A percentile compares a stretch with the other conserved stretches of the same genome.
phyloP scores from a whole-genome alignment of 2,888 invertebrate species.

The Scaptomyza parva region DNA sequence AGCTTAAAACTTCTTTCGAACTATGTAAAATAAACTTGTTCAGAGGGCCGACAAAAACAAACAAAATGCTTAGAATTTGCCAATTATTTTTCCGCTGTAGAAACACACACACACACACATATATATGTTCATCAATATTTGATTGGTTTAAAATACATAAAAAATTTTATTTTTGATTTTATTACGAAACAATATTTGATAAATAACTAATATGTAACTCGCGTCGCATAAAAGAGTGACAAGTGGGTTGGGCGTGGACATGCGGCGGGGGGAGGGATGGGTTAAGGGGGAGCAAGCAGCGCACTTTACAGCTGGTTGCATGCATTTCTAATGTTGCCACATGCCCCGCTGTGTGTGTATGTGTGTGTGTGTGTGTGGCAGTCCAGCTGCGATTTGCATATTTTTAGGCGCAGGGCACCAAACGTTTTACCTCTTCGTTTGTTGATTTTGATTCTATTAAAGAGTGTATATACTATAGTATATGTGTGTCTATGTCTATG shows the following conservation, averaged over 20 bases:
- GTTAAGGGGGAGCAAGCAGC: neutral
- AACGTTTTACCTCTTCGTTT: conserved; percentile 7
- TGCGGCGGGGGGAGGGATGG: too few species aligned
- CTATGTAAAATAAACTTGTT: neutral
- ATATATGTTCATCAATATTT: conserved; percentile 55
- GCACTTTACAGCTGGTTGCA: conserved; percentile 57
- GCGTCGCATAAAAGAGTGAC: too few species aligned
- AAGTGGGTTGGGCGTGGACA: too few species aligned
- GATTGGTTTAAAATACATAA: conserved; percentile 57
- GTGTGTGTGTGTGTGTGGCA: conserved; percentile 6
- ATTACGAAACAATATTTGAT: conserved; percentile 51
- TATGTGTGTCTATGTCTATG: neutral
- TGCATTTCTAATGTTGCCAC: conserved; percentile 64
- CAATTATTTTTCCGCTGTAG: conserved; percentile 35
- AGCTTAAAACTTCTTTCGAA: neutral
- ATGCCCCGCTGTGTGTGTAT: too few species aligned
- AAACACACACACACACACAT: conserved; percentile 21
- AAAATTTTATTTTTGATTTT: conserved; percentile 71
- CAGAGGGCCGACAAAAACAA: conserved; percentile 48
- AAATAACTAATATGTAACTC: conserved; percentile 57
- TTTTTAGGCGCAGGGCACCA: conserved; percentile 62
- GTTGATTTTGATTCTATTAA: conserved; percentile 64
- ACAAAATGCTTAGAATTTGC: conserved; percentile 67
- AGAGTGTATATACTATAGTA: conserved; percentile 29
- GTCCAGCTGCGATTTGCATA: conserved; percentile 63